Conservation (phyloP, 2,797 vertebrate species). For the Sebastiscus tertius region DNA sequence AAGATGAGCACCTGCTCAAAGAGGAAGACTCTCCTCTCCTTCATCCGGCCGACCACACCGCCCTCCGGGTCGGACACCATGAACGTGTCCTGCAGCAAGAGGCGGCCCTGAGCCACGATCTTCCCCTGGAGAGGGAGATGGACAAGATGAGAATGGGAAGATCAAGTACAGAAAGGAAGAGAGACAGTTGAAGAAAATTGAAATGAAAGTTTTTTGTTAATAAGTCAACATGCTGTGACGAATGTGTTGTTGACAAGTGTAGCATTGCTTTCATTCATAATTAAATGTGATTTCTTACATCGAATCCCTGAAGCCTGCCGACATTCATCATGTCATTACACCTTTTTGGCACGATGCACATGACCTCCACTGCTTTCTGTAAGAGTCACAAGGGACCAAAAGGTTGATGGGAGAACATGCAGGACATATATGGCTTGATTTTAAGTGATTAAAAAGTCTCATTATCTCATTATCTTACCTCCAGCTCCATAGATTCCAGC, state of each 20-base stretch:
- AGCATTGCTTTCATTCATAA: not conserved
- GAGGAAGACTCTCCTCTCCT: constrained; percentile 96
- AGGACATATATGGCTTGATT: not conserved
- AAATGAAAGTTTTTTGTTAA: not conserved
- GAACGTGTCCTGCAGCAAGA: constrained; percentile 96
- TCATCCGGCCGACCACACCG: constrained; percentile 88
- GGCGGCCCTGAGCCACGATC: constrained; percentile 97
- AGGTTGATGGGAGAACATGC: not conserved
- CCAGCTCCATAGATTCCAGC: constrained; percentile 91
- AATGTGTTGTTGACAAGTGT: not conserved
- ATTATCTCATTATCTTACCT: constrained; percentile 81
- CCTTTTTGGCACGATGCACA: constrained; percentile 96
- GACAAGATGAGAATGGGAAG: not conserved
- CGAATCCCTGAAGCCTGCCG: constrained; percentile 97
- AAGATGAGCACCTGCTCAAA: constrained; percentile 99
- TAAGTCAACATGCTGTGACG: not conserved
- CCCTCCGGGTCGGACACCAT: constrained; percentile 92
- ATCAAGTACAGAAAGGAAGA: not conserved
- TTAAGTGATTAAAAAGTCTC: not conserved
- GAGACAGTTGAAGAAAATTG: too few species aligned
- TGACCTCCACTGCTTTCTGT: constrained; percentile 97
- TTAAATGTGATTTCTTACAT: constrained; percentile 82
- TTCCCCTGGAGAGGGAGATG: constrained; percentile 87
- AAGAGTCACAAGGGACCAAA: constrained; percentile 13
- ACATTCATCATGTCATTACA: constrained; percentile 99